Conservation (phyloP, 2,888 invertebrate genomes). For the Fragum whitleyi region DNA sequence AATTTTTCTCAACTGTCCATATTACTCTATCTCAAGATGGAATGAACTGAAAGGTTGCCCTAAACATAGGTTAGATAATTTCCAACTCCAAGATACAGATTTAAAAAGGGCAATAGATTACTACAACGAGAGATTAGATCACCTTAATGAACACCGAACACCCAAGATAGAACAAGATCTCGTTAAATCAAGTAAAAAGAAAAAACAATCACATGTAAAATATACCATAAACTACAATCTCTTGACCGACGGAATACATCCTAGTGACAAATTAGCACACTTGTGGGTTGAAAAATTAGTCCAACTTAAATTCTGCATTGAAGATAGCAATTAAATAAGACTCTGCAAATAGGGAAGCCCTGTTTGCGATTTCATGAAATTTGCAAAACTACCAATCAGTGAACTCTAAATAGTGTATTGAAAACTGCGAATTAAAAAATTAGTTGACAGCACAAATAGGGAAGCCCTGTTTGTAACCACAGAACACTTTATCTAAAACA, state of each 20-base stretch:
- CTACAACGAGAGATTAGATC: neutral
- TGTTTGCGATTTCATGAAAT: too few relatives aligned
- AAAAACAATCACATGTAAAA: neutral
- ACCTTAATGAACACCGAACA: neutral
- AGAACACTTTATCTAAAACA: too few relatives aligned
- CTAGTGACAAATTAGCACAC: neutral
- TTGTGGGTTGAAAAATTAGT: neutral
- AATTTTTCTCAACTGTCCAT: too few relatives aligned
- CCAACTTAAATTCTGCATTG: neutral
- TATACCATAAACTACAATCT: neutral
- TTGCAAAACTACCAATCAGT: too few relatives aligned
- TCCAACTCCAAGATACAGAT: neutral
- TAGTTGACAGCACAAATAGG: too few relatives aligned
- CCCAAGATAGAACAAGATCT: too few relatives aligned
- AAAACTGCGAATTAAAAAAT: too few relatives aligned
- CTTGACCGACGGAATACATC: neutral
- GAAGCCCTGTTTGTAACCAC: too few relatives aligned
- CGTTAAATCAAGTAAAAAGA: neutral
- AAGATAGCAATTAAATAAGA: too few relatives aligned
- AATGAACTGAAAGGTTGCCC: neutral
- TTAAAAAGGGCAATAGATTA: neutral
- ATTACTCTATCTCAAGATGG: too few relatives aligned
- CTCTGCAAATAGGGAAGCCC: too few relatives aligned
- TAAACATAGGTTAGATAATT: neutral
- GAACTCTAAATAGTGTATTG: too few relatives aligned